These are phyloP conservation scores for Lytechinus variegatus DNA, from an alignment of 35 echinoderm and acorn worm genomes.

Conservation along the genomic window DNA sequence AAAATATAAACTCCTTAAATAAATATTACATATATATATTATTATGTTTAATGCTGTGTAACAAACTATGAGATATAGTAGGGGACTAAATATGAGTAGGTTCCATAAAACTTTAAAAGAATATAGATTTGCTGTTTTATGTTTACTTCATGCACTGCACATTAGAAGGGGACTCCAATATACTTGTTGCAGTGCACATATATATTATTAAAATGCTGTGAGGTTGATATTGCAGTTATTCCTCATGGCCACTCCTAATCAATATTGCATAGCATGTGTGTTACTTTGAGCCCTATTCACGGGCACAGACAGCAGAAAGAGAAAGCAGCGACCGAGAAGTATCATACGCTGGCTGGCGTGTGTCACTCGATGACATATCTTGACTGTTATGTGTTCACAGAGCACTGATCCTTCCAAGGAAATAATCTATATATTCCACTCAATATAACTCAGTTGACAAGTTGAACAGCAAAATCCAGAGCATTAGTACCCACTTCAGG, in stretches of 20 bases:
- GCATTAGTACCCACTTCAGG: background rate
- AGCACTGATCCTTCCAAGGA: background rate
- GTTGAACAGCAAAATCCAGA: background rate
- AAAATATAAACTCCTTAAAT: background rate
- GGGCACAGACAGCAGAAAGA: background rate
- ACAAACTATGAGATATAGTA: background rate
- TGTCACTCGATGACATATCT: background rate
- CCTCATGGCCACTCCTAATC: background rate
- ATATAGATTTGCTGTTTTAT: background rate
- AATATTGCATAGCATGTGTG: conserved; percentile 12
- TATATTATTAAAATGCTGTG: background rate
- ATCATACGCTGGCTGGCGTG: background rate
- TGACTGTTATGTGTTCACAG: background rate
- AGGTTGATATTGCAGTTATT: background rate
- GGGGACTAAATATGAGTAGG: background rate
- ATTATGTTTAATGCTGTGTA: background rate
- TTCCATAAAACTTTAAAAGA: background rate
- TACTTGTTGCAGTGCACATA: conserved; percentile 3
- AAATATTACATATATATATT: background rate
- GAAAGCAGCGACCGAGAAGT: background rate
- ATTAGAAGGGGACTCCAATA: background rate
- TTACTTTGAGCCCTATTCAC: background rate
- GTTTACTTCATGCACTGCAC: background rate
- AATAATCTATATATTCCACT: background rate
- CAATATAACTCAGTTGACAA: background rate